A percentile compares a stretch with the other conserved stretches of the same genome.
These are phyloP conservation scores for Plutella xylostella DNA, from an alignment of 2,888 invertebrate genomes.

Conservation along the genomic window DNA sequence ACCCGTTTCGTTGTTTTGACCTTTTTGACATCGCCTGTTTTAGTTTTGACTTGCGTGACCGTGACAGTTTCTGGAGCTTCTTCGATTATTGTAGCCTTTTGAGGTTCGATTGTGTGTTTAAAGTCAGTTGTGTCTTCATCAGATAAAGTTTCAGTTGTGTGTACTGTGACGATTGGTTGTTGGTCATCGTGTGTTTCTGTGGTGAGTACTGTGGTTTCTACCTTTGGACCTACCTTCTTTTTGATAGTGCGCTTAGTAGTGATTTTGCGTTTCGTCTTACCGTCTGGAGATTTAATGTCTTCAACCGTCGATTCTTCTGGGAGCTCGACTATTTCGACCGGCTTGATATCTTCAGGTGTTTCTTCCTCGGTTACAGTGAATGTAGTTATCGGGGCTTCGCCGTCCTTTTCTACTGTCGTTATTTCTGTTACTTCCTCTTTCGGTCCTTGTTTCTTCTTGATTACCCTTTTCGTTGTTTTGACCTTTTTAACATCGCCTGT, in stretches of 20 bases:
- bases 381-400: slow-evolving; percentile 48
- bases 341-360: slow-evolving; percentile 27
- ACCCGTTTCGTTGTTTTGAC: slow-evolving; percentile 18
- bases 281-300: slow-evolving; percentile 3
- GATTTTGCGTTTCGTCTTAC: neutral
- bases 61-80: slow-evolving; percentile 33
- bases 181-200: neutral
- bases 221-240: neutral
- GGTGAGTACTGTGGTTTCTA: neutral
- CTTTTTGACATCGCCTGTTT: slow-evolving; percentile 33
- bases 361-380: slow-evolving; percentile 11
- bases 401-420: slow-evolving; percentile 53
- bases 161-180: neutral
- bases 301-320: slow-evolving; percentile 4
- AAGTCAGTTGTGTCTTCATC: slow-evolving; percentile 18
- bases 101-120: slow-evolving; percentile 9
- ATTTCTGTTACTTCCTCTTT: slow-evolving; percentile 65
- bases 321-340: slow-evolving; percentile 21
- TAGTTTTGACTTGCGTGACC: slow-evolving; percentile 40
- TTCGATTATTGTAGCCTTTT: neutral
- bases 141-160: slow-evolving; percentile 16
- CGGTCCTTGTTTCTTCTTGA: slow-evolving; percentile 38
- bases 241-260: neutral
- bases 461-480: slow-evolving; percentile 18
- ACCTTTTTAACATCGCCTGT: slow-evolving; percentile 22